Conservation (phyloP, 2,113 vertebrate species). For the Engystomops pustulosus region DNA sequence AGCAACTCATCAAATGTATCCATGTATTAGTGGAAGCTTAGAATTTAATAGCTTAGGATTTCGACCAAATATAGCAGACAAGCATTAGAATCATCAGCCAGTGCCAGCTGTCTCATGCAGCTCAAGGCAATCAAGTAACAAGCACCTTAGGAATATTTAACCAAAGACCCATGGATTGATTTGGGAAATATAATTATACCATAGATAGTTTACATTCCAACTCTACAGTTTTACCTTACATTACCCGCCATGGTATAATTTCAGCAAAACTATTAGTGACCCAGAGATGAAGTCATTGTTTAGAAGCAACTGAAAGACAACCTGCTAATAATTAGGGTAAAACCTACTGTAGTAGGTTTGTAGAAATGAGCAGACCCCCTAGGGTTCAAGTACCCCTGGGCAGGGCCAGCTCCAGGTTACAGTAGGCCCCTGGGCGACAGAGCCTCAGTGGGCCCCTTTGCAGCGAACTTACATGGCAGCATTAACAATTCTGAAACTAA, state of each 20-base stretch:
- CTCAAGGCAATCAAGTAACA: constrained; percentile 45
- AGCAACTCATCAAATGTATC: constrained; percentile 34
- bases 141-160: constrained; percentile 44
- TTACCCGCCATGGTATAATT: not conserved
- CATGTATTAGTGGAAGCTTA: constrained; percentile 36
- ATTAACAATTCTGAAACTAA: too few species aligned
- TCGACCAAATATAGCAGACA: constrained; percentile 37
- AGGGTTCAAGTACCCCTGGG: too few species aligned
- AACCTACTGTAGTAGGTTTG: too few species aligned
- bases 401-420: too few species aligned
- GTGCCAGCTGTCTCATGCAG: constrained; percentile 44
- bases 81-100: constrained; percentile 28
- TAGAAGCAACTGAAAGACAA: too few species aligned
- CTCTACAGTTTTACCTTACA: not conserved
- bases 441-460: too few species aligned
- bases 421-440: too few species aligned
- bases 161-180: constrained; percentile 13
- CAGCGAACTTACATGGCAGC: too few species aligned
- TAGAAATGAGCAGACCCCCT: too few species aligned
- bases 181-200: constrained; percentile 36
- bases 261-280: not conserved
- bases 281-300: too few species aligned
- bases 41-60: constrained; percentile 39
- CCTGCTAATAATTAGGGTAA: too few species aligned
- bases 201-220: constrained; percentile 8